Evolutionary conservation across 2,888 invertebrate genomes (phyloP).

Genomic region (Drosophila vallismaia): DNA sequence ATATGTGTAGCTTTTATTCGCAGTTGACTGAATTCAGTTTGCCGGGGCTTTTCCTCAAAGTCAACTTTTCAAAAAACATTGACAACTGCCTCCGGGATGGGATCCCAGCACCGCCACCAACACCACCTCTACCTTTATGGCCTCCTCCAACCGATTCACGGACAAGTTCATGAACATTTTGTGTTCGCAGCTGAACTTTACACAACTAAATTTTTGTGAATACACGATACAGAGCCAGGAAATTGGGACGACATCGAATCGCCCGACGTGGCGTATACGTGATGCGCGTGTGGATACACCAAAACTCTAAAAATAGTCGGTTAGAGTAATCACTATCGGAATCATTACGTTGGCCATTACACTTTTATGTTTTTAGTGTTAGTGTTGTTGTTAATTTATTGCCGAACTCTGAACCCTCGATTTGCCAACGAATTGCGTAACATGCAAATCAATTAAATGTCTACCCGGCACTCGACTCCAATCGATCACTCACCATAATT

Average conservation of each 20-base stretch:
- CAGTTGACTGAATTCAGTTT: constrained; percentile 40
- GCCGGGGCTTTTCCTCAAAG: constrained; percentile 36
- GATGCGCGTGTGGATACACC: constrained; percentile 43
- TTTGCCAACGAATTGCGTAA: constrained; percentile 59
- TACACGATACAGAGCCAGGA: constrained; percentile 17
- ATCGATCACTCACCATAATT: constrained; percentile 82
- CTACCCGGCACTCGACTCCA: constrained; percentile 12
- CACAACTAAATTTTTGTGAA: constrained; percentile 13
- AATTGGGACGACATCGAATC: neutral
- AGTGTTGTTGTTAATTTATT: constrained; percentile 31
- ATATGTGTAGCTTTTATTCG: constrained; percentile 16
- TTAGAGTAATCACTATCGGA: constrained; percentile 19
- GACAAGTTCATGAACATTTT: constrained; percentile 61
- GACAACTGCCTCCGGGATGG: constrained; percentile 46
- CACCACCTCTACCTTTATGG: neutral
- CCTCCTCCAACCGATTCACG: constrained; percentile 8
- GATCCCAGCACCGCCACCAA: neutral
- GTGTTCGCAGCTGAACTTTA: constrained; percentile 22
- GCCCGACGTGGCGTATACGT: constrained; percentile 57
- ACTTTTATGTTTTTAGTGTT: constrained; percentile 6
- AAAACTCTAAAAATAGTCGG: constrained; percentile 50
- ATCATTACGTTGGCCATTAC: constrained; percentile 39
- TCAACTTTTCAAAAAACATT: constrained; percentile 44
- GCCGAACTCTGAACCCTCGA: constrained; percentile 21
- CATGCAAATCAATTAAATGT: constrained; percentile 50